Evolutionary conservation across 2,888 invertebrate species (phyloP), one percentile per base, ranked within the genome.

Genomic region (Branchellion lobata): DNA sequence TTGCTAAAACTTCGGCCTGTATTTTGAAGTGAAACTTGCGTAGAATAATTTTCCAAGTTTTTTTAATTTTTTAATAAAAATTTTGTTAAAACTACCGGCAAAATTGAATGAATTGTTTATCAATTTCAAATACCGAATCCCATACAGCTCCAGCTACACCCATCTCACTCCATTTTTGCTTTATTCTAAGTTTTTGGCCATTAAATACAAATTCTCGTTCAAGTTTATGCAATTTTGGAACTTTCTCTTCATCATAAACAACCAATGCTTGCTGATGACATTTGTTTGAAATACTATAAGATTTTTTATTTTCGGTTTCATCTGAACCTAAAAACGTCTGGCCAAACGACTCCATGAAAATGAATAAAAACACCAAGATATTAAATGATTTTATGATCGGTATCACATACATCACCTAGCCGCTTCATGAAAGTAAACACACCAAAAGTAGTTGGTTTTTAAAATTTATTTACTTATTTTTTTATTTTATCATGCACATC

Each of bases 61-160:
- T 29, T 27, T 53, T 75, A 31, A 1, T 24, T 8, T 1, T 75
- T 27, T 24, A 53, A 21, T 0, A 27, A n/a, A 29, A 57, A 53
- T 31, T n/a, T 27, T 75, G 53, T n/a, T n/a, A n/a, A n/a, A n/a
- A n/a, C n/a, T n/a, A n/a, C n/a, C n/a, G n/a, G n/a, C n/a, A 53
- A 76, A 76, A 27, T 2, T 2, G 40, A 57, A 24, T 57, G 24
- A 11, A 53, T 14, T 31, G n/a, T 24, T 27, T n/a, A 61, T 11
- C 14, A 72, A 74, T 71, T 36, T 29, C 18, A 79, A 80, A 51
- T 82, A 87, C 87, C 21, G 87, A 85, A 83, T 87, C 87, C 87
- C 87, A 87, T 1, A 87, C 87, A 79, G 87, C 86, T 40, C 85
- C 86, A 61, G 87, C 86, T 18, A 87, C 86, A 27, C 87, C 87